Evolutionary conservation across 2,888 invertebrate species (phyloP), one percentile per base, ranked within the genome.

Genomic region (Caenorhabditis becei): DNA sequence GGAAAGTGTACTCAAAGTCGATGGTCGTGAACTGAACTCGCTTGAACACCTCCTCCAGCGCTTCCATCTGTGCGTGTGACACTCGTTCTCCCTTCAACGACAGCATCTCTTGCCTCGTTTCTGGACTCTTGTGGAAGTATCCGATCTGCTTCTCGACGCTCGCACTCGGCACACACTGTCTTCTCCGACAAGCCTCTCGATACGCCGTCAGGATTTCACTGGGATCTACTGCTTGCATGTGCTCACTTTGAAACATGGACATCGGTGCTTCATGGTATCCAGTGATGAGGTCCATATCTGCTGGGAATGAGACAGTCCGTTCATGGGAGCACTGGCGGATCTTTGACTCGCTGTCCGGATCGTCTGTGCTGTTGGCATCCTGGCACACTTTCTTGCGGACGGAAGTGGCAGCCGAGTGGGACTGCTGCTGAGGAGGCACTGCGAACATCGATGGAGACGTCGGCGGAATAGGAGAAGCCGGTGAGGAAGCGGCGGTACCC

Each of bases 41-140:
- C 90, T 95, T 94, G 79, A 96, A 94, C 77, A 96, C 93, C 87
- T 96, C 95, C 91, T 96, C 96, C 63, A 96, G 92, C 18, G 95
- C 94, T 92, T 96, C 96, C 91, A 94, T 94, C 83, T 94, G 94
- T 75, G 94, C 93, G 83, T 94, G 92, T 82, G 94, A 94, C 80
- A 95, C 92, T 83, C 93, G 92, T 83, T 94, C 93, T 79, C 94
- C 94, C 92, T 85, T 84, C 49, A 85, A 66, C 7, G 77, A 81
- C 24, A 88, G 61, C 7, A 70, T 32, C 53, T 86, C 87, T 59
- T 87, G 88, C 14, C 87, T 79, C 1, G 82, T 84, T 18, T 70
- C 71, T 3, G 85, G 66, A 41, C 78, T 77, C 26, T 80, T 80
- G 58, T 88, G 88, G 66, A 88, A 85, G 47, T 77, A 82, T 74